A percentile compares a stretch with the other conserved stretches of the same genome.
phyloP scores from a whole-genome alignment of 2,888 invertebrate genomes.

The Neelides folsomi region DNA sequence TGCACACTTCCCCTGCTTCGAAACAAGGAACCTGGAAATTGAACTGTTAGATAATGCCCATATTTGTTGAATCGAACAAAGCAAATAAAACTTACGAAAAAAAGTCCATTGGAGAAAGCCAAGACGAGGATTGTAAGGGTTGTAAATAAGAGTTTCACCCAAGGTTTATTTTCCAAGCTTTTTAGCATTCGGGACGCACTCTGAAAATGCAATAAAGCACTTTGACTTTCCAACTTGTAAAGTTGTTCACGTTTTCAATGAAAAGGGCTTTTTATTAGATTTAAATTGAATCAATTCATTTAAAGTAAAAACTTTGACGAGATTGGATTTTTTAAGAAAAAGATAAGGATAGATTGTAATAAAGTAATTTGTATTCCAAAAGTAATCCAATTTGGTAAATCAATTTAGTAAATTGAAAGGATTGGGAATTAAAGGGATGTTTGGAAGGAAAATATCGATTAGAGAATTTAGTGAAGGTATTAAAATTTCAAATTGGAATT shows the following conservation, averaged over 20 bases:
- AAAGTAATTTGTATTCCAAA: too few relatives aligned
- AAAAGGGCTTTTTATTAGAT: too few relatives aligned
- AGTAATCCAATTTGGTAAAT: too few relatives aligned
- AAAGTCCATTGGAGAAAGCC: slow-evolving; percentile 47
- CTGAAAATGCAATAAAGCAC: too few relatives aligned
- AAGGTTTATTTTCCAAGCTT: slow-evolving; percentile 21
- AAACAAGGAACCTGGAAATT: slow-evolving; percentile 27
- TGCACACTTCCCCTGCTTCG: slow-evolving; percentile 17
- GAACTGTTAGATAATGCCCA: not conserved
- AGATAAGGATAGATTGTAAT: too few relatives aligned
- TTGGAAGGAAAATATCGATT: too few relatives aligned
- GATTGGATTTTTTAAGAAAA: too few relatives aligned
- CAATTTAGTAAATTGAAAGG: not conserved
- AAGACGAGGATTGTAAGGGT: slow-evolving; percentile 46
- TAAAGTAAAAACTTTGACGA: too few relatives aligned
- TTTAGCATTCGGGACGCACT: too few relatives aligned
- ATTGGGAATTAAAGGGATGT: not conserved
- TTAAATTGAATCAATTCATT: too few relatives aligned
- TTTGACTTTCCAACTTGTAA: too few relatives aligned
- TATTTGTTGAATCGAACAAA: not conserved
- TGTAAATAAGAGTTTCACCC: slow-evolving; percentile 46
- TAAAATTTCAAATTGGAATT: not conserved
- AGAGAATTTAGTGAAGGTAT: not conserved
- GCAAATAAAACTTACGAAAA: slow-evolving; percentile 44
- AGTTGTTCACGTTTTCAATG: too few relatives aligned